These are phyloP conservation scores for Nettapus auritus DNA, from an alignment of 2,113 vertebrate species.

Conservation along the genomic window DNA sequence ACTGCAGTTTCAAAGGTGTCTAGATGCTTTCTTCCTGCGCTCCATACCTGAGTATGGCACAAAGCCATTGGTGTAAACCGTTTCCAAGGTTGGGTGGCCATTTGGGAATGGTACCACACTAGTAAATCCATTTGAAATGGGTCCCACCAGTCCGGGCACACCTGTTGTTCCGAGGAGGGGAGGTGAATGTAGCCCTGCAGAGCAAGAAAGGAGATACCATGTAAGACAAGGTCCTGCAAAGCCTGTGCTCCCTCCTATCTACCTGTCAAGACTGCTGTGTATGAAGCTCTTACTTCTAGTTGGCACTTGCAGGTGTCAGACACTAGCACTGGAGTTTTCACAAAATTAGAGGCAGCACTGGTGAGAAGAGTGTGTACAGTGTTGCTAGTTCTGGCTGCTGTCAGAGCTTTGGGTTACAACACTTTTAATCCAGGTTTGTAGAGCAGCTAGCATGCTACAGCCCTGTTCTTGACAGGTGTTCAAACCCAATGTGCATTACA, in stretches of 20 bases:
- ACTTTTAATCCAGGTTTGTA: background rate
- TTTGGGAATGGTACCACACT: slow-evolving; percentile 93
- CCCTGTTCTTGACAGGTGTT: background rate
- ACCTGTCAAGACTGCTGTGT: background rate
- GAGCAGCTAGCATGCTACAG: background rate
- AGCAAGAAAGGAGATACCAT: background rate
- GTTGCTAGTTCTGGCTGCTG: background rate
- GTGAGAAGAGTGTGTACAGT: background rate
- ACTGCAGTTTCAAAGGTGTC: background rate
- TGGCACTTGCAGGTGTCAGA: background rate
- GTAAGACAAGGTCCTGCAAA: background rate
- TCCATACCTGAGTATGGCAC: slow-evolving; percentile 88
- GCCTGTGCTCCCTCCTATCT: background rate
- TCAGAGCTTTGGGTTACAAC: background rate
- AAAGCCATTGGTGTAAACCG: slow-evolving; percentile 93
- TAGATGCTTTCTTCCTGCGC: background rate
- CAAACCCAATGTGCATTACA: background rate
- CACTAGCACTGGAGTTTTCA: background rate
- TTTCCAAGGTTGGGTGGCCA: slow-evolving; percentile 91
- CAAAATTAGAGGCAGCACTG: background rate
- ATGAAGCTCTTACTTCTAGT: background rate
- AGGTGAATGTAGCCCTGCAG: slow-evolving; percentile 92
- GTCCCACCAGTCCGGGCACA: slow-evolving; percentile 91
- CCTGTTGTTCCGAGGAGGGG: slow-evolving; percentile 90
- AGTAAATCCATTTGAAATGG: slow-evolving; percentile 93